These are phyloP conservation scores for Oplegnathus fasciatus DNA, from an alignment of 2,113 vertebrate species.

Conservation along the genomic window DNA sequence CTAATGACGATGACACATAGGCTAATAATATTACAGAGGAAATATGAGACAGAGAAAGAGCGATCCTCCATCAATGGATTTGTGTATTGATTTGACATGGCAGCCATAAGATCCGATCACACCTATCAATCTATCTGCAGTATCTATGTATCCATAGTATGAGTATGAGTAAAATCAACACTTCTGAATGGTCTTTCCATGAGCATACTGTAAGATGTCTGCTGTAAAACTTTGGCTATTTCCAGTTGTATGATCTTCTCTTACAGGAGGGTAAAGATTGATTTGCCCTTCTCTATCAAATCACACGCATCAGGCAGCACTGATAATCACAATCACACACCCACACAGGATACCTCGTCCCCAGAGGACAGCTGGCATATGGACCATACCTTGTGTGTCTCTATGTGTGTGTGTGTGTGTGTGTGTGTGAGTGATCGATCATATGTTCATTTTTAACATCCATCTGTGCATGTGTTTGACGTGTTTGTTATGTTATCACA, in stretches of 20 bases:
- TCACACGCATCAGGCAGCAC: constrained; percentile 16
- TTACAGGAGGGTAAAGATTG: constrained; percentile 28
- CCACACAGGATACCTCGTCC: background rate
- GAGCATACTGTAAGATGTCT: background rate
- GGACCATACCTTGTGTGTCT: background rate
- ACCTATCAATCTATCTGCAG: background rate
- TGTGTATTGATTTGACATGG: background rate
- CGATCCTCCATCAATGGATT: no score
- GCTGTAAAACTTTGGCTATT: background rate
- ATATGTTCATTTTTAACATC: background rate
- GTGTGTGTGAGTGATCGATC: background rate
- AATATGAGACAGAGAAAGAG: no score
- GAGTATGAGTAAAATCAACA: background rate
- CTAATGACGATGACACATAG: no score
- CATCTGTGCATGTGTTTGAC: background rate
- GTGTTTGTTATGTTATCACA: background rate
- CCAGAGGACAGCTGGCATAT: background rate
- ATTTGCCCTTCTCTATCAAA: constrained; percentile 23
- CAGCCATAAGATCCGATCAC: background rate
- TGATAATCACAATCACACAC: background rate
- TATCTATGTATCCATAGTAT: background rate
- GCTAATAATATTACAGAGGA: no score
- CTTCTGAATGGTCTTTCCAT: background rate
- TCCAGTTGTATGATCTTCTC: constrained; percentile 15
- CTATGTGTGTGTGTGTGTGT: background rate